phyloP scores from a whole-genome alignment of 2,113 vertebrate genomes.

The Lycaon pictus region DNA sequence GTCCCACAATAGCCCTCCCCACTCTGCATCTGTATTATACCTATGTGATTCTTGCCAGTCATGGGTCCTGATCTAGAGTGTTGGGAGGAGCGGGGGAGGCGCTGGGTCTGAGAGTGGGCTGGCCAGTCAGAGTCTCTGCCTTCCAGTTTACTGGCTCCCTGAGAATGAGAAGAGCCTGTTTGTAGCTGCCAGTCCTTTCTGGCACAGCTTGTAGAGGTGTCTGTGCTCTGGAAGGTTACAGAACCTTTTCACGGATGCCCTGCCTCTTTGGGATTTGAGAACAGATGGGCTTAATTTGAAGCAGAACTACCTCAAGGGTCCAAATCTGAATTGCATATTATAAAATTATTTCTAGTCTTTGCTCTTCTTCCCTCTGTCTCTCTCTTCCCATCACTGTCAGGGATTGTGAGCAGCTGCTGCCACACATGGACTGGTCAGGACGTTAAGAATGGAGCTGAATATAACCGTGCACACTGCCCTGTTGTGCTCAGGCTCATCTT shows the following conservation, averaged over 20 bases:
- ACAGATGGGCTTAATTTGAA: conserved; percentile 58
- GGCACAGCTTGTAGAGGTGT: neutral
- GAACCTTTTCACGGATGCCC: neutral
- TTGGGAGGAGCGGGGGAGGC: neutral
- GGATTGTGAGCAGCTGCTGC: neutral
- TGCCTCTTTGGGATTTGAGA: conserved; percentile 46
- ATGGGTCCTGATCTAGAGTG: neutral
- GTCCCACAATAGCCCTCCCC: neutral
- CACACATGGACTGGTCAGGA: conserved; percentile 17
- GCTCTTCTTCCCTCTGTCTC: neutral
- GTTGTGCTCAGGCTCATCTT: neutral
- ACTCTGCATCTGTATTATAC: neutral
- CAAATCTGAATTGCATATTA: conserved; percentile 28
- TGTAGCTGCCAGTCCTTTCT: neutral
- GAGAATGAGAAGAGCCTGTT: neutral
- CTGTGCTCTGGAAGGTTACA: neutral
- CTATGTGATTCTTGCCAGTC: neutral
- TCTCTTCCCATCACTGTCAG: neutral
- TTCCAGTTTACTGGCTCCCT: neutral
- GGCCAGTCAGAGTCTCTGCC: neutral
- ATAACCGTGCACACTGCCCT: neutral
- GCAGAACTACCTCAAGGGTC: neutral
- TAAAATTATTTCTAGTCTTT: conserved; percentile 43
- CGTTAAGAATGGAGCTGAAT: conserved; percentile 54
- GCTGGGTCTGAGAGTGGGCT: neutral